Percentiles rank a stretch among this genome's conserved stretches.
These are phyloP conservation scores for Tethea ocularis DNA, from an alignment of 2,888 invertebrate species.

Conservation along the genomic window DNA sequence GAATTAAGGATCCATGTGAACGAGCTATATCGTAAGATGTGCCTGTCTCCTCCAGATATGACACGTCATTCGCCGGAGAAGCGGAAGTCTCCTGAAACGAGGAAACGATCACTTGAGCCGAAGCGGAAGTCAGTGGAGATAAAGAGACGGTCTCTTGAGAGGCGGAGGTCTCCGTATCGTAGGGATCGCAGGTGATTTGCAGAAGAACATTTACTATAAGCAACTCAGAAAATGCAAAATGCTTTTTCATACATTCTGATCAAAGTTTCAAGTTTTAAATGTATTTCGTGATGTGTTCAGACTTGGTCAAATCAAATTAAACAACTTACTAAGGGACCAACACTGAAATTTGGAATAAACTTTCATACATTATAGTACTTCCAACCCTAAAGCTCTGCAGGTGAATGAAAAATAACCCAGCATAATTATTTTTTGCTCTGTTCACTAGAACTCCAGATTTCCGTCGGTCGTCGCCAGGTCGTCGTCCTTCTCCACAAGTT, in stretches of 20 bases:
- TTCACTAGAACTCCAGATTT: neutral
- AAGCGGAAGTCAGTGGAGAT: conserved; percentile 18
- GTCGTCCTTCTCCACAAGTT: conserved; percentile 14
- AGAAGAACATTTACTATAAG: no score
- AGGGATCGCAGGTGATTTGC: conserved; percentile 9
- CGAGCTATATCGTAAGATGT: conserved; percentile 87
- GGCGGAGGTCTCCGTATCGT: conserved; percentile 24
- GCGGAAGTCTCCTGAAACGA: conserved; percentile 19
- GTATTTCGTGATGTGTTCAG: no score
- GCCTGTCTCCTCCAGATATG: conserved; percentile 61
- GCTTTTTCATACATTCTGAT: no score
- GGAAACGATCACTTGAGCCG: conserved; percentile 17
- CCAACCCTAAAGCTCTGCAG: no score
- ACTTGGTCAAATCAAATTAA: no score
- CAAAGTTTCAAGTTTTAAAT: no score
- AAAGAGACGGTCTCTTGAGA: conserved; percentile 18
- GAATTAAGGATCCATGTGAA: conserved; percentile 86
- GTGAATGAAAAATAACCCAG: no score
- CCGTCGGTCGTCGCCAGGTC: conserved; percentile 25
- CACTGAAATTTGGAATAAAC: no score
- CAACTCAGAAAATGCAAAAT: no score
- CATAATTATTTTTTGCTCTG: neutral
- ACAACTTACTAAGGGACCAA: no score
- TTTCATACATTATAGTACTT: no score
- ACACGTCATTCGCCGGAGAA: conserved; percentile 28